Evolutionary conservation across 2,888 invertebrate genomes (phyloP), one percentile per base, ranked within the genome.

Genomic region (Euphydryas editha): DNA sequence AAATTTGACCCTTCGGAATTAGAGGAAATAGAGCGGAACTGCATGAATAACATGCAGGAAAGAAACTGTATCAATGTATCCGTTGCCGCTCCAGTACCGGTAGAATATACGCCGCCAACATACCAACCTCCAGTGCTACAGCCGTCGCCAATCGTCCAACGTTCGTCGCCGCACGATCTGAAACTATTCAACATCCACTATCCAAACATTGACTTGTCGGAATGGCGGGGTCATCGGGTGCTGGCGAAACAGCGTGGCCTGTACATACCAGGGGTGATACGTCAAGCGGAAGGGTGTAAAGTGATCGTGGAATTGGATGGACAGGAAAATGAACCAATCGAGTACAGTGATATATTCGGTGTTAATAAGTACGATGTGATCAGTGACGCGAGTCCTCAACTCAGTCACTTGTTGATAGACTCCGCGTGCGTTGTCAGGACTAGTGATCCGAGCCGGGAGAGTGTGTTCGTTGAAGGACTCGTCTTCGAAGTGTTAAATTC

Each of bases 181-280:
- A 94, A 94, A 70, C 76, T 82, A 2, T 89, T 54, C 54, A 54
- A 82, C 73, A 75, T 86, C 36, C 82, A 81, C 72, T 95, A 94
- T 80, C 94, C 95, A 15, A 92, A 93, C 77, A 94, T 99, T 73
- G 98, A 99, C 92, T 94, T 99, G 76, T 96, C 95, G 79, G 98
- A 99, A 89, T 99, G 99, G 99, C 95, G 96, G 76, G 97, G 97
- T 81, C 98, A 98, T 84, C 94, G 98, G 77, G 97, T 99, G 68
- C 93, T 99, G 76, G 99, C 98, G 49, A 97, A 97, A 84, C 95
- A 96, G 81, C 95, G 96, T 73, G 95, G 95, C 69, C 94, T 95
- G 77, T 98, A 97, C 88, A 95, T 97, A 76, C 97, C 98, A 10
- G 99, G 98, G 62, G 96, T 97, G 66, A 98, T 99, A 76, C 95